These are phyloP conservation scores for Menidia menidia DNA, from an alignment of 2,797 vertebrate genomes.

Conservation along the genomic window DNA sequence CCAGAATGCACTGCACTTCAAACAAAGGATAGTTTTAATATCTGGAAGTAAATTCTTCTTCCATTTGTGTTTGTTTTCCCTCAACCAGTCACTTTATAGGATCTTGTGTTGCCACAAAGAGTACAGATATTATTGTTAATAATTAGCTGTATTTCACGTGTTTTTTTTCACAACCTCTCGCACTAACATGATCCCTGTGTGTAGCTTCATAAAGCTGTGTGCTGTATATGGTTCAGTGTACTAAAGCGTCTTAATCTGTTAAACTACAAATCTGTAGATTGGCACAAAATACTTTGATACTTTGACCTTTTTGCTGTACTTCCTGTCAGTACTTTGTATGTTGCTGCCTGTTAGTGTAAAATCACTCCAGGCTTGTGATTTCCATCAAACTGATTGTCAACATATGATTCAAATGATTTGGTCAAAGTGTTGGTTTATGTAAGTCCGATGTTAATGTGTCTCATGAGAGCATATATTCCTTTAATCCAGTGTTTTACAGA, in stretches of 20 bases:
- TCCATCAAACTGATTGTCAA: conserved; percentile 11
- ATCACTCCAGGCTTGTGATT: conserved; percentile 33
- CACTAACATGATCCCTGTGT: too few species aligned
- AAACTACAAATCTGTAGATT: background rate
- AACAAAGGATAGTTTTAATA: too few species aligned
- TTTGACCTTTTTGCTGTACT: background rate
- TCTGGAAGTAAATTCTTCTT: too few species aligned
- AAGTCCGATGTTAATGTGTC: conserved; percentile 10
- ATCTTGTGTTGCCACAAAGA: too few species aligned
- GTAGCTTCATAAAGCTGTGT: too few species aligned
- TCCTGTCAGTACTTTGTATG: conserved; percentile 10
- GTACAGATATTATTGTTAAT: too few species aligned
- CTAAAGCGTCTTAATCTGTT: background rate
- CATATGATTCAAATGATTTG: conserved; percentile 23
- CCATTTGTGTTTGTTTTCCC: too few species aligned
- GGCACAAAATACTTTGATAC: background rate
- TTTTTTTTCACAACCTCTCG: too few species aligned
- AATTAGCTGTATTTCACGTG: too few species aligned
- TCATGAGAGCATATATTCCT: conserved; percentile 27
- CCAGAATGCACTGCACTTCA: too few species aligned
- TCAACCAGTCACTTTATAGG: too few species aligned
- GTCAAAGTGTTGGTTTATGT: conserved; percentile 17
- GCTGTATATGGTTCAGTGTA: too few species aligned
- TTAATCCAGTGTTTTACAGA: conserved; percentile 37
- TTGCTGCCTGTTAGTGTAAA: conserved; percentile 23